Base-by-base conservation (phyloP, 1,140 invertebrate genomes). In the Zaprionus nigranus region DNA sequence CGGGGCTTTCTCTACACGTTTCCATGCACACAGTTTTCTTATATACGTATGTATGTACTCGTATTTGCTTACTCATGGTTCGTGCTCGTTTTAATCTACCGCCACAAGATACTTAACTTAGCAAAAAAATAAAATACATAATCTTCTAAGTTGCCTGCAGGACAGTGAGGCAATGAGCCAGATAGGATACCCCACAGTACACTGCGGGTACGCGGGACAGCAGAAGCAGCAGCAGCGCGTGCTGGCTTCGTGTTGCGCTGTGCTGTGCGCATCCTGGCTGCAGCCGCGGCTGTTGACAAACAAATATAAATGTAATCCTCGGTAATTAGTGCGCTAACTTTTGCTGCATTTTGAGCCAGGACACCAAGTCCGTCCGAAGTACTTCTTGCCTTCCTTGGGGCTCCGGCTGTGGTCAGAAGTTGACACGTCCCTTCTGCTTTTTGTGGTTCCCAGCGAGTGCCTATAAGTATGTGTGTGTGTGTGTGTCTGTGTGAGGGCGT, bases 261-360 rank as follows among this genome's bases (percentile, higher is more conserved):
- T 9, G 40, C 13, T 46, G 49, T 46, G 49, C 43, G 17, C 22
- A 24, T 49, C 24, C 59, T 28, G 30, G 26, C 53, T 40, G 56
- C 36, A 56, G 80, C 49, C 58, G 84, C 74, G 73, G 74, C 82
- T 90, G 85, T 90, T 90, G 86, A 90, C 85, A 90, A 90, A 90
- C 85, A 90, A 90, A 90, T 90, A 90, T 90, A 86, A 90, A 90
- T 90, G 87, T 91, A 91, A 91, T 91, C 87, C 87, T 78, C 87
- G 88, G 87, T 91, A 91, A 91, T 91, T 91, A 91, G 87, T 88
- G 84, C 85, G 85, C 86, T 82, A 90, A 90, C 85, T 90, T 90
- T 90, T 90, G 86, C 85, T 85, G 81, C 85, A 88, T 85, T 84
- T 88, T 90, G 85, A 90, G 85, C 78, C 81, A 74, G 85, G 68